phyloP scores from a whole-genome alignment of 2,888 invertebrate species.

The Trissoscelio sp. region DNA sequence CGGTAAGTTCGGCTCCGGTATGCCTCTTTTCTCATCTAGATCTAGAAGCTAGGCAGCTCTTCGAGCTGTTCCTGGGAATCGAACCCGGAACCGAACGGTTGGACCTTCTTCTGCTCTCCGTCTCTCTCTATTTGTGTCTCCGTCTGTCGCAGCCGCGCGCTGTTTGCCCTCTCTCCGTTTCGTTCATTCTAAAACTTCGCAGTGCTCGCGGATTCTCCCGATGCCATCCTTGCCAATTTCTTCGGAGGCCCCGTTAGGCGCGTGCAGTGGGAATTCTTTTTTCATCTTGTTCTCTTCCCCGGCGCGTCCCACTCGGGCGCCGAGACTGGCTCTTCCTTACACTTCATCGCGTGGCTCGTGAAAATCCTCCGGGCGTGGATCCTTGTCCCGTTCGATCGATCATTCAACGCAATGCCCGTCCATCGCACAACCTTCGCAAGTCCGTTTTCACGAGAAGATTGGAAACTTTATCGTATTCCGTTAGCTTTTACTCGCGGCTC shows the following conservation, averaged over 20 bases:
- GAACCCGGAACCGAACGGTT: constrained; percentile 72
- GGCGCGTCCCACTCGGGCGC: constrained; percentile 19
- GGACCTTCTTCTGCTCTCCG: constrained; percentile 54
- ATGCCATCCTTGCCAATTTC: constrained; percentile 70
- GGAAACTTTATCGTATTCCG: constrained; percentile 61
- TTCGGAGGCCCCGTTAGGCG: constrained; percentile 70
- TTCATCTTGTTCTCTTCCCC: constrained; percentile 58
- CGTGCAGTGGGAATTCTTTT: constrained; percentile 70
- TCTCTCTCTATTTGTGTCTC: constrained; percentile 53
- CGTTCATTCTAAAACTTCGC: constrained; percentile 68
- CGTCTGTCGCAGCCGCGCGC: constrained; percentile 46
- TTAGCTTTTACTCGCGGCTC: constrained; percentile 67
- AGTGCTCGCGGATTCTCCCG: constrained; percentile 65
- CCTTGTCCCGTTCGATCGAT: constrained; percentile 71
- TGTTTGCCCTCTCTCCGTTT: constrained; percentile 60
- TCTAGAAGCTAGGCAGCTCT: constrained; percentile 67
- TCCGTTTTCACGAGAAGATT: constrained; percentile 65
- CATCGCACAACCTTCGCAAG: constrained; percentile 65
- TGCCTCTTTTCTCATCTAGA: constrained; percentile 72
- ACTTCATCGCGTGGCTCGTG: constrained; percentile 69
- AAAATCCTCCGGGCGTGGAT: constrained; percentile 76
- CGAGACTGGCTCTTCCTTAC: constrained; percentile 56
- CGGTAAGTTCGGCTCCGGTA: constrained; percentile 59
- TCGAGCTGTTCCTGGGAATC: constrained; percentile 74
- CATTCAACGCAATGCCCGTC: constrained; percentile 66